Percentiles rank a stretch among this genome's conserved stretches.
Conservation (phyloP, 1,140 invertebrate species). For the Micrasema longulum region DNA sequence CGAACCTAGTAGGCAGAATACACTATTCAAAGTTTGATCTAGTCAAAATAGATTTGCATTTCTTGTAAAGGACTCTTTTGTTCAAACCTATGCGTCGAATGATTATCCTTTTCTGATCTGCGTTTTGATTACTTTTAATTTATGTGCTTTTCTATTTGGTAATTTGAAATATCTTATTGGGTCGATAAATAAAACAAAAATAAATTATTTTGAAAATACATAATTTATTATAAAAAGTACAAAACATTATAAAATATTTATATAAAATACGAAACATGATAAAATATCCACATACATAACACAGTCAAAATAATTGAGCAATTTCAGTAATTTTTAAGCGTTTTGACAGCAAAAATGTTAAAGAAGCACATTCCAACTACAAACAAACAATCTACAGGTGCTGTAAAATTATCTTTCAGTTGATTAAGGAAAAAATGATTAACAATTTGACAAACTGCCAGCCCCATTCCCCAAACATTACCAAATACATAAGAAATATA, state of each 20-base stretch:
- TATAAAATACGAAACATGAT: background rate
- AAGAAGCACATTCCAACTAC: slow-evolving; percentile 54
- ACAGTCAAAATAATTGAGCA: slow-evolving; percentile 28
- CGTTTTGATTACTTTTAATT: too few species aligned
- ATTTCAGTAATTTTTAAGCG: slow-evolving; percentile 50
- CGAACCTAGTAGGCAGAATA: too few species aligned
- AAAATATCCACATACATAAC: slow-evolving; percentile 30
- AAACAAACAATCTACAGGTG: slow-evolving; percentile 52
- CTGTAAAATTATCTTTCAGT: slow-evolving; percentile 47
- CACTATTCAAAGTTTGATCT: too few species aligned
- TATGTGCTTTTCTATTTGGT: too few species aligned
- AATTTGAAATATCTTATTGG: too few species aligned
- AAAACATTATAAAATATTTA: slow-evolving; percentile 41
- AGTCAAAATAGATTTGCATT: too few species aligned
- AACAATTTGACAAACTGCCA: slow-evolving; percentile 49
- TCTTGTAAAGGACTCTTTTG: too few species aligned
- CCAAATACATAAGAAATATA: slow-evolving; percentile 50
- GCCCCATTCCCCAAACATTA: slow-evolving; percentile 52
- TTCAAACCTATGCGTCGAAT: too few species aligned
- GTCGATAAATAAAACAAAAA: slow-evolving; percentile 8
- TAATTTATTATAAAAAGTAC: slow-evolving; percentile 48
- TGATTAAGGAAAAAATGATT: slow-evolving; percentile 53
- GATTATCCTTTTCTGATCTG: too few species aligned
- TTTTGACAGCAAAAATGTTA: slow-evolving; percentile 53
- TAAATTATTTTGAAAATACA: background rate